phyloP scores from a whole-genome alignment of 2,888 invertebrate species.

The Andrena bicolor region DNA sequence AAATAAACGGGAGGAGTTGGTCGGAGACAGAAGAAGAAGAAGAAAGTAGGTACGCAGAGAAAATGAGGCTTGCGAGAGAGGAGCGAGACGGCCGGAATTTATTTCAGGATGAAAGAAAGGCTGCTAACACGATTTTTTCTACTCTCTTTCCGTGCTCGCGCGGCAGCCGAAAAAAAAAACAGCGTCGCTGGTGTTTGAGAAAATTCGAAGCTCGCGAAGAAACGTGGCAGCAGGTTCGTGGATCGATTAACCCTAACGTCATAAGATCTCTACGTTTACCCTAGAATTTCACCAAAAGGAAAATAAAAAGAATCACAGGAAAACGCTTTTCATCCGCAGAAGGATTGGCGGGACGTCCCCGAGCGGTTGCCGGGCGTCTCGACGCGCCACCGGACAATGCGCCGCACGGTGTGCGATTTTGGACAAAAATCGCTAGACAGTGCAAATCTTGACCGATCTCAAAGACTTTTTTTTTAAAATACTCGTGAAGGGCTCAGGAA shows the following conservation, averaged over 20 bases:
- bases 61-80: background rate
- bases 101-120: constrained; percentile 25
- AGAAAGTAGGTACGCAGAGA: background rate
- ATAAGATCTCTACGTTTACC: constrained; percentile 21
- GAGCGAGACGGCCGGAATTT: background rate
- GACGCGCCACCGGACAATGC: no score
- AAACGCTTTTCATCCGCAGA: constrained; percentile 28
- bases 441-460: no score
- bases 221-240: background rate
- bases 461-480: no score
- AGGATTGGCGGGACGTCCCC: constrained; percentile 31
- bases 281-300: background rate
- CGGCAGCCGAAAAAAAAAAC: constrained; percentile 50
- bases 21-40: background rate
- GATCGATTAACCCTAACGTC: constrained; percentile 24
- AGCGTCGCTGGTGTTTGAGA: constrained; percentile 40
- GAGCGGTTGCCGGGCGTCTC: background rate
- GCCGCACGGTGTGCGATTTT: no score
- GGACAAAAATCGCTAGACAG: no score
- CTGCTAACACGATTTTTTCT: constrained; percentile 23
- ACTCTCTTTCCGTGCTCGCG: constrained; percentile 42
- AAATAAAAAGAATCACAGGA: constrained; percentile 30
- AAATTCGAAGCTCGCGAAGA: constrained; percentile 15
- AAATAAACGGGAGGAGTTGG: background rate
- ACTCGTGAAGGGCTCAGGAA: no score